Evolutionary conservation across 2,888 invertebrate genomes (phyloP).

Genomic region (Leucoma salicis): DNA sequence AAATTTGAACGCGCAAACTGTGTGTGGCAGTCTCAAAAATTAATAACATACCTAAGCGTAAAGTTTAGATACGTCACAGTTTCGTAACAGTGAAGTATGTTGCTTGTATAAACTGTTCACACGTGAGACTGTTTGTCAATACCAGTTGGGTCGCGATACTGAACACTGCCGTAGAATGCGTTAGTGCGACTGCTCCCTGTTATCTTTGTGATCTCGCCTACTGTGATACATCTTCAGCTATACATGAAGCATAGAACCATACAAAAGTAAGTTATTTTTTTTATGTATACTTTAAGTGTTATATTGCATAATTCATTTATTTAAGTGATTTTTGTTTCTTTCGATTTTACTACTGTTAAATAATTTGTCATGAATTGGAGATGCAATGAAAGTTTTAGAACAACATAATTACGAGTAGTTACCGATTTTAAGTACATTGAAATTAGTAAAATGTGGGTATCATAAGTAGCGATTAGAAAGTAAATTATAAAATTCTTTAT

Average conservation of each 20-base stretch:
- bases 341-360: too few species aligned
- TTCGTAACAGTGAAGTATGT: conserved; percentile 34
- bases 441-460: too few species aligned
- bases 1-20: not conserved
- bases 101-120: conserved; percentile 39
- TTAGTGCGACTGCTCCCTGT: conserved; percentile 23
- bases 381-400: too few species aligned
- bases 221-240: not conserved
- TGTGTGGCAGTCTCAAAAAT: not conserved
- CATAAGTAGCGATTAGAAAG: too few species aligned
- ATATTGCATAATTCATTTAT: too few species aligned
- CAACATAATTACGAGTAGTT: too few species aligned
- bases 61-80: conserved; percentile 19
- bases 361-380: too few species aligned
- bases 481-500: too few species aligned
- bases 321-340: too few species aligned
- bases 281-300: too few species aligned
- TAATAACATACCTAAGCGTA: not conserved
- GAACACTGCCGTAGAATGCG: conserved; percentile 40
- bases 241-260: not conserved
- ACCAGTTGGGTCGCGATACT: conserved; percentile 54
- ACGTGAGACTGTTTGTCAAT: conserved; percentile 39
- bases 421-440: too few species aligned
- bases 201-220: conserved; percentile 34
- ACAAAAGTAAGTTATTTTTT: not conserved